phyloP scores from a whole-genome alignment of 2,113 vertebrate genomes.

The Malurus elegans region DNA sequence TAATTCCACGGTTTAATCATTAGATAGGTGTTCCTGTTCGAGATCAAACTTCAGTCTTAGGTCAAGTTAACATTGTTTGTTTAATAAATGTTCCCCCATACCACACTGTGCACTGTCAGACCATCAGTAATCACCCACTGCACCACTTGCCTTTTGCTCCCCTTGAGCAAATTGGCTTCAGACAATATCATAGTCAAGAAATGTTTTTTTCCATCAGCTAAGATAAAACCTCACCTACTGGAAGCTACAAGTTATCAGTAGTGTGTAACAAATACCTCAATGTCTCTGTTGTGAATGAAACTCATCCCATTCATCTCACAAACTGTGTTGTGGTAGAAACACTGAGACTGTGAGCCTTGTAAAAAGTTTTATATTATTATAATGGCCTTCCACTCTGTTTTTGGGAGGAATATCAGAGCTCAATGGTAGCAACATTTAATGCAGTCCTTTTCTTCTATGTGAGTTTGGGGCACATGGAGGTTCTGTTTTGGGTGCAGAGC shows the following conservation, averaged over 20 bases:
- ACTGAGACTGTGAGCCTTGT: not conserved
- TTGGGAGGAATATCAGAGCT: not conserved
- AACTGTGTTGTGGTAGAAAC: not conserved
- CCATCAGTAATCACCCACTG: not conserved
- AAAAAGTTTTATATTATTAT: not conserved
- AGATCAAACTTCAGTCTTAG: slow-evolving; percentile 42
- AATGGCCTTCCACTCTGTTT: not conserved
- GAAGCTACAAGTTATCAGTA: not conserved
- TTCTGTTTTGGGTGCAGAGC: not conserved
- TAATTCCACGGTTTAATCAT: slow-evolving; percentile 56
- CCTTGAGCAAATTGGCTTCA: not conserved
- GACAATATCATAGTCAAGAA: not conserved
- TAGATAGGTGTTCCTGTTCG: slow-evolving; percentile 31
- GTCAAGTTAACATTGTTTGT: slow-evolving; percentile 37
- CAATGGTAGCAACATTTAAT: not conserved
- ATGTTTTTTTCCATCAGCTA: not conserved
- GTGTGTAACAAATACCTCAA: not conserved
- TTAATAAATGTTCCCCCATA: slow-evolving; percentile 26
- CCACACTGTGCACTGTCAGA: not conserved
- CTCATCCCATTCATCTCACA: slow-evolving; percentile 3
- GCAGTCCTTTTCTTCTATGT: not conserved
- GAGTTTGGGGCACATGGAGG: not conserved
- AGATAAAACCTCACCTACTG: not conserved
- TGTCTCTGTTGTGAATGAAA: slow-evolving; percentile 9
- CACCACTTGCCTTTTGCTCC: not conserved